phyloP scores from a whole-genome alignment of 2,113 vertebrate genomes.

The Solea senegalensis region DNA sequence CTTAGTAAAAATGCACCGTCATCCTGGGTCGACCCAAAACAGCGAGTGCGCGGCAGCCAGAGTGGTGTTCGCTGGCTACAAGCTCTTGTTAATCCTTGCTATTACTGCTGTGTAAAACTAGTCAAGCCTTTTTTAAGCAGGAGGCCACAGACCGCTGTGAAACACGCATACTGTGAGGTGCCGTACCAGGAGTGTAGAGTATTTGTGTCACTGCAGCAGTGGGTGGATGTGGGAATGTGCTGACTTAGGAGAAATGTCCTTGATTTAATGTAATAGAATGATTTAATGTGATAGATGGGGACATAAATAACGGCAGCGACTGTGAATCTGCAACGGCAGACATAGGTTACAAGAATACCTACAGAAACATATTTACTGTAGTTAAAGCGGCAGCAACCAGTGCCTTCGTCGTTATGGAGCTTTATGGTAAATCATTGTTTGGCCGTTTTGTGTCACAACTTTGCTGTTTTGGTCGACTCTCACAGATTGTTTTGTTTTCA shows the following conservation, averaged over 20 bases:
- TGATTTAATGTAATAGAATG: constrained; percentile 16
- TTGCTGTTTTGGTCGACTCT: too few species aligned
- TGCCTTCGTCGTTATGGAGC: neutral
- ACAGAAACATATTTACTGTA: neutral
- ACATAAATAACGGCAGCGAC: constrained; percentile 16
- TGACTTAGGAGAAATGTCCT: constrained; percentile 25
- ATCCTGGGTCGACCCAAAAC: constrained; percentile 50
- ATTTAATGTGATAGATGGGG: constrained; percentile 29
- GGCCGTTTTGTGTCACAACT: too few species aligned
- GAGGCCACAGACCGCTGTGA: constrained; percentile 12
- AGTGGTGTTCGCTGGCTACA: constrained; percentile 24
- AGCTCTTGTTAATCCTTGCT: constrained; percentile 41
- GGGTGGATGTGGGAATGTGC: constrained; percentile 46
- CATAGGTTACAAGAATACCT: neutral
- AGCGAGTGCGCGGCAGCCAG: constrained; percentile 49
- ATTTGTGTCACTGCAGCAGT: constrained; percentile 35
- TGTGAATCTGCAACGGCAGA: constrained; percentile 9
- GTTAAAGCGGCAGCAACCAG: too few species aligned
- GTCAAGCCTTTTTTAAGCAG: constrained; percentile 30
- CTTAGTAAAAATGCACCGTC: neutral
- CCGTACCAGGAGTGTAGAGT: constrained; percentile 12
- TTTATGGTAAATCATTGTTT: too few species aligned
- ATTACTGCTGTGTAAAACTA: constrained; percentile 43
- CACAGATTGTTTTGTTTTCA: too few species aligned
- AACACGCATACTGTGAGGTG: constrained; percentile 16